These are phyloP conservation scores for Euspilapteryx auroguttella DNA, from an alignment of 2,888 invertebrate genomes.

Conservation along the genomic window DNA sequence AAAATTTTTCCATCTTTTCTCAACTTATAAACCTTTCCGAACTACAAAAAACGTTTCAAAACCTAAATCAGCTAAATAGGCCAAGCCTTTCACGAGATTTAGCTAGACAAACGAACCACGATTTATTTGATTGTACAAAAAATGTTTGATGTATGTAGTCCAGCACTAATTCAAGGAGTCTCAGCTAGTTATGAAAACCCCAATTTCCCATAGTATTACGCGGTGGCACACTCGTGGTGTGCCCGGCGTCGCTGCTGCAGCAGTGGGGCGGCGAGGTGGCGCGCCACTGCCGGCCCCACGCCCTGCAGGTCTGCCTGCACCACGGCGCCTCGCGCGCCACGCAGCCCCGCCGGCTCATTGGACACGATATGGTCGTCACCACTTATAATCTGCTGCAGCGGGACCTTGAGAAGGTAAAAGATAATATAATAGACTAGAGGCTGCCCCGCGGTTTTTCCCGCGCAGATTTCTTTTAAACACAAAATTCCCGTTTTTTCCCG, in stretches of 20 bases:
- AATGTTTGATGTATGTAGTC: too few relatives aligned
- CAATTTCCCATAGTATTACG: slow-evolving; percentile 39
- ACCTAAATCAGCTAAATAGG: neutral
- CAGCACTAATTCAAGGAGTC: too few relatives aligned
- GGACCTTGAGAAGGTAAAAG: slow-evolving; percentile 56
- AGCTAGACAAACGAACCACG: too few relatives aligned
- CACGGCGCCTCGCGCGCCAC: slow-evolving; percentile 80
- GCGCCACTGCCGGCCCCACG: slow-evolving; percentile 61
- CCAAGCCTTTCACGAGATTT: neutral
- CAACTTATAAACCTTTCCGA: too few relatives aligned
- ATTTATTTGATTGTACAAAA: too few relatives aligned
- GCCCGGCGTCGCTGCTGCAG: slow-evolving; percentile 86
- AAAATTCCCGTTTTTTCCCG: too few relatives aligned
- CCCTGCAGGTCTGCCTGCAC: slow-evolving; percentile 69
- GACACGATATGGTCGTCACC: slow-evolving; percentile 83
- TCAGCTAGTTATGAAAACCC: too few relatives aligned
- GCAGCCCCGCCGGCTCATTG: slow-evolving; percentile 64
- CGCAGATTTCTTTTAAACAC: too few relatives aligned
- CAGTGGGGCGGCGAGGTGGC: slow-evolving; percentile 88
- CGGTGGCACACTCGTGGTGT: slow-evolving; percentile 85
- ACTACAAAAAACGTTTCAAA: neutral
- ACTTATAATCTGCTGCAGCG: slow-evolving; percentile 78
- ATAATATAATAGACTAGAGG: too few relatives aligned
- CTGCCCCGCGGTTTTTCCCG: too few relatives aligned
- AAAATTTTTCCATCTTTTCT: too few relatives aligned